A percentile compares a stretch with the other conserved stretches of the same genome.
phyloP scores from a whole-genome alignment of 2,797 vertebrate genomes.

The Danionella dracula region DNA sequence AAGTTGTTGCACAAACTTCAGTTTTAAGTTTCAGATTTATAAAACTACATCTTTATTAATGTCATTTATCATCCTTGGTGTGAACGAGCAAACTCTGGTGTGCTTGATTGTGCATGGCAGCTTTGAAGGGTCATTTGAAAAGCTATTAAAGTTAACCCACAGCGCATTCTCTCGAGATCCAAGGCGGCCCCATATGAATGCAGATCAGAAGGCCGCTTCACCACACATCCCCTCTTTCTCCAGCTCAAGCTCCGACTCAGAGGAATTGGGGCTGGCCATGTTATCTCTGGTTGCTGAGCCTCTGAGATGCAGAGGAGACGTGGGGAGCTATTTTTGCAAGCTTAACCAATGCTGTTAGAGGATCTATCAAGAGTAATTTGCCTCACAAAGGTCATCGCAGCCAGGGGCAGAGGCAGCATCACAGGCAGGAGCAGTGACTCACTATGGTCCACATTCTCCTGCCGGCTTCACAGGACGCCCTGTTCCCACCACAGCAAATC shows the following conservation, averaged over 20 bases:
- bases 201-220: conserved; percentile 13
- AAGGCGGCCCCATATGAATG: neutral
- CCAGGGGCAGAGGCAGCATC: conserved; percentile 50
- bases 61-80: neutral
- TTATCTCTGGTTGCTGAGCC: conserved; percentile 22
- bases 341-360: conserved; percentile 34
- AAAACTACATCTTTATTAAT: neutral
- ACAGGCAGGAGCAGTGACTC: conserved; percentile 34
- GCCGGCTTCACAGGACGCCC: conserved; percentile 31
- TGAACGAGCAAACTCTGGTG: neutral
- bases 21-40: neutral
- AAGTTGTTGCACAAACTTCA: too few relatives aligned
- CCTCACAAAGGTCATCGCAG: conserved; percentile 62
- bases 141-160: conserved; percentile 21
- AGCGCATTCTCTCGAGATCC: neutral
- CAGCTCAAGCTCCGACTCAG: neutral
- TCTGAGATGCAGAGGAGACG: conserved; percentile 15
- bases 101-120: conserved; percentile 41
- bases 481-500: conserved; percentile 13
- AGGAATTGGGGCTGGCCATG: neutral
- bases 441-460: conserved; percentile 43
- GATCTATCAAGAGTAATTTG: conserved; percentile 64
- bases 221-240: neutral
- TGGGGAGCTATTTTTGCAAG: conserved; percentile 29
- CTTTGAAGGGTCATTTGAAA: conserved; percentile 28